A percentile compares a stretch with the other conserved stretches of the same genome.
These are phyloP conservation scores for Conchocele bisecta DNA, from an alignment of 2,888 invertebrate genomes.

Conservation along the genomic window DNA sequence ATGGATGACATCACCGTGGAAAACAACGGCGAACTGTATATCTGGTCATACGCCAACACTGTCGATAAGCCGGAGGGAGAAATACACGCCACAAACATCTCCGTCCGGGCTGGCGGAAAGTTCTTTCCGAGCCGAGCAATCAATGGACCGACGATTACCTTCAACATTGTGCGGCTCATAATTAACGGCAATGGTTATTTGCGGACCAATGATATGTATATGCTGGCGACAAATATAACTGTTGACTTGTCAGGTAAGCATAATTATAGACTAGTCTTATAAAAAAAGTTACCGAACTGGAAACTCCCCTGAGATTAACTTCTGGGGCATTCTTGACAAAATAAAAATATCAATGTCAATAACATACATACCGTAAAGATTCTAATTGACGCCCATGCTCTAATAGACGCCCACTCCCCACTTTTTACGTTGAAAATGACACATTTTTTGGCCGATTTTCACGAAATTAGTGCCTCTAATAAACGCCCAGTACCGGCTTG, in stretches of 20 bases:
- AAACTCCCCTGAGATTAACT: no score
- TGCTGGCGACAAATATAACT: slow-evolving; percentile 65
- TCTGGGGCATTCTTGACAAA: no score
- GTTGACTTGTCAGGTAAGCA: slow-evolving; percentile 74
- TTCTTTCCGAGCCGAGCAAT: slow-evolving; percentile 64
- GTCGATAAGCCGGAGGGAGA: slow-evolving; percentile 55
- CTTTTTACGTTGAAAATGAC: no score
- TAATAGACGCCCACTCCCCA: no score
- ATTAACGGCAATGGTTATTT: slow-evolving; percentile 72
- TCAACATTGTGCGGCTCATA: slow-evolving; percentile 50
- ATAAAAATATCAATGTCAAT: no score
- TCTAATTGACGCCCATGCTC: no score
- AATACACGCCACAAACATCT: slow-evolving; percentile 61
- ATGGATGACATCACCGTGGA: slow-evolving; percentile 66
- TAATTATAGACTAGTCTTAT: no score
- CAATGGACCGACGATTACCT: slow-evolving; percentile 41
- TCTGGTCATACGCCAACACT: slow-evolving; percentile 71
- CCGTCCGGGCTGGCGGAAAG: slow-evolving; percentile 70
- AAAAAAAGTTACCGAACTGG: no score
- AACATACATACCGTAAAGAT: no score
- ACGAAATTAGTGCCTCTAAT: no score
- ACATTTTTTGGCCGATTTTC: no score
- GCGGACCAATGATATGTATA: slow-evolving; percentile 63
- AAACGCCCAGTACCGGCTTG: no score
- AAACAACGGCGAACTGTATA: slow-evolving; percentile 64